Base-by-base conservation (phyloP, 2,797 vertebrate species). In the Liparis tanakae region DNA sequence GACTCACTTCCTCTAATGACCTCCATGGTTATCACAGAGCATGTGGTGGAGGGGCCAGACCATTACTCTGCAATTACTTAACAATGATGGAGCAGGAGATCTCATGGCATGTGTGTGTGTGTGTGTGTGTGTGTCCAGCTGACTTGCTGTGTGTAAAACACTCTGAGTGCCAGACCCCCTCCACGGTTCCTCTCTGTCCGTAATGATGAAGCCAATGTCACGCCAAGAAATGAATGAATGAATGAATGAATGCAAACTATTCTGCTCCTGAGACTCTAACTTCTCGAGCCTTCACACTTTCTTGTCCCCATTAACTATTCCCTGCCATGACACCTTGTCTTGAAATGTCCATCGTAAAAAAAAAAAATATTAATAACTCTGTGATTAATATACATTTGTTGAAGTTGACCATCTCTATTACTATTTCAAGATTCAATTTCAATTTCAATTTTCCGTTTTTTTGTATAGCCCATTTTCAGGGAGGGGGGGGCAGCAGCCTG, bases 21-120 rank as follows among this genome's bases (percentile, higher is more conserved):
- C 78, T 39, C 25, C 25, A 30, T 30, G 25, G 25, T 30, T 30
- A 30, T 30, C 25, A 30, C 25, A 30, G 25, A 77, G 83, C 88
- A 86, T 86, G 88, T 82, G 80, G 46, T 55, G 44, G 25, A 76
- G 63, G 60, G 48, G 58, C 33, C n/a, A 56, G 22, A 30, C 53
- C 75, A 80, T 88, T 88, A 72, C 75, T 78, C 60, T 72, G 54
- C 78, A 82, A 83, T 88, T 83, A 90, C 80, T 86, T 82, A 85
- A 67, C 72, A 62, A 50, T 22, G 66, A 83, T 56, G 63, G 66
- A 70, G 37, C 56, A 60, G 55, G 37, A 61, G 81, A 51, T 48
- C 58, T 72, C 53, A 18, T 25, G 41, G 25, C 57, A 15, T 76
- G 44, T 39, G 57, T 54, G 15, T 34, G 34, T 41, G 5, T 41